Evolutionary conservation across 2,797 vertebrate species (phyloP), one percentile per base, ranked within the genome.

Genomic region (Nannoperca obscura): DNA sequence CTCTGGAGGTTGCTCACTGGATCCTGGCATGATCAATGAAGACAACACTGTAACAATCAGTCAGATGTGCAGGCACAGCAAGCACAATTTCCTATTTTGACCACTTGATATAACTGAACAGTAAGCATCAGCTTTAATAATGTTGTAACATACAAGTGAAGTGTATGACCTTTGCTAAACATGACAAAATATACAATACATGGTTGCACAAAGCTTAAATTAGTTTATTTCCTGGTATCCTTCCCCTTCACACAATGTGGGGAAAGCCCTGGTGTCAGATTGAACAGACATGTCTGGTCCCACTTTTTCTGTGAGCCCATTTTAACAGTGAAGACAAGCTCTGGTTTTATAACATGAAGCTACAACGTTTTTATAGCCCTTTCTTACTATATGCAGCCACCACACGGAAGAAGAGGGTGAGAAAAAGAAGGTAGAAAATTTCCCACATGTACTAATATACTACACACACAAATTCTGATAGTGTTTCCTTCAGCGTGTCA

Each of bases 1-100:
- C 27, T 76, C 71, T 46, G 32, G n/a, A 79, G 10, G 57, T 17
- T 73, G 30, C 19, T 82, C 1, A 54, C 46, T 72, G n/a, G 74
- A 59, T 47, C 32, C 10, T 59, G 46, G 38, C 54, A 54, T 54
- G 2, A 70, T 49, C 36, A 67, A 3, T 50, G 1, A 78, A 30
- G 50, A 40, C 40, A 63, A 30, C 1, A 30, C 2, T 8, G 22
- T 8, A 49, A 27, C 38, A 50, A 38, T 15, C 4, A 46, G 10
- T 53, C 3, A 2, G 22, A 59, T 30, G n/a, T 49, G 46, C 22
- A 54, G n/a, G 11, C 24, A 76, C 17, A 74, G 24, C 17, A 20
- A 58, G 30, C 22, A 61, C 7, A 24, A 14, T 57, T 67, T 57
- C 4, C 34, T 9, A 44, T 52, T 53, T 40, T 74, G 12, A 50